Evolutionary conservation across 2,888 invertebrate species (phyloP).

Genomic region (Cataglyphis cursor): DNA sequence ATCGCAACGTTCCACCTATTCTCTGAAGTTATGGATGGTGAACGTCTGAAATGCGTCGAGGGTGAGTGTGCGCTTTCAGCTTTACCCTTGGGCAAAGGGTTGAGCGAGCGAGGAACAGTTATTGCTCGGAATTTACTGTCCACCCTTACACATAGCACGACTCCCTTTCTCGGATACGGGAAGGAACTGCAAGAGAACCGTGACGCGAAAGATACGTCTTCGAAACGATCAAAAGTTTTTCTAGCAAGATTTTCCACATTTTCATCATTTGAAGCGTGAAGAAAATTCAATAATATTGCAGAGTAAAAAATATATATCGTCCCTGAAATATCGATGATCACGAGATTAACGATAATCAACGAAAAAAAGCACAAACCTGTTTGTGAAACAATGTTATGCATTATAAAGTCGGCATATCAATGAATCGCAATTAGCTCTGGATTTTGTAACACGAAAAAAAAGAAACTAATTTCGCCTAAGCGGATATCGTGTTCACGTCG

Average conservation of each 20-base stretch:
- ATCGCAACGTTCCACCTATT: constrained; percentile 62
- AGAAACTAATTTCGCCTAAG: not conserved
- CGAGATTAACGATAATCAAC: not conserved
- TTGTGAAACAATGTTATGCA: too few relatives aligned
- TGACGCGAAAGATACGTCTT: constrained; percentile 29
- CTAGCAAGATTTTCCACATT: not conserved
- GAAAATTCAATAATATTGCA: not conserved
- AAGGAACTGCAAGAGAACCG: constrained; percentile 14
- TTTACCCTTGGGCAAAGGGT: constrained; percentile 10
- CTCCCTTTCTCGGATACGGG: constrained; percentile 14
- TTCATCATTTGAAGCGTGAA: constrained; percentile 3
- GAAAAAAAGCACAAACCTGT: not conserved
- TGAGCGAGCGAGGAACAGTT: constrained; percentile 50
- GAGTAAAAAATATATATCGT: not conserved
- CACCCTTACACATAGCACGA: constrained; percentile 24
- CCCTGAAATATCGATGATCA: not conserved
- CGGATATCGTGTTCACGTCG: not conserved
- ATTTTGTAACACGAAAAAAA: not conserved
- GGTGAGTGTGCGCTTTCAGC: constrained; percentile 33
- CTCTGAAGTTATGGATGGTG: constrained; percentile 76
- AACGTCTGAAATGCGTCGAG: constrained; percentile 66
- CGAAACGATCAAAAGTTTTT: constrained; percentile 58
- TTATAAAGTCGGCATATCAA: not conserved
- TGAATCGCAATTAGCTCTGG: not conserved
- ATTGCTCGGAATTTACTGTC: constrained; percentile 45